Evolutionary conservation across 64 coral and sea anemone genomes (phyloP).

Genomic region (Porites australiensis): DNA sequence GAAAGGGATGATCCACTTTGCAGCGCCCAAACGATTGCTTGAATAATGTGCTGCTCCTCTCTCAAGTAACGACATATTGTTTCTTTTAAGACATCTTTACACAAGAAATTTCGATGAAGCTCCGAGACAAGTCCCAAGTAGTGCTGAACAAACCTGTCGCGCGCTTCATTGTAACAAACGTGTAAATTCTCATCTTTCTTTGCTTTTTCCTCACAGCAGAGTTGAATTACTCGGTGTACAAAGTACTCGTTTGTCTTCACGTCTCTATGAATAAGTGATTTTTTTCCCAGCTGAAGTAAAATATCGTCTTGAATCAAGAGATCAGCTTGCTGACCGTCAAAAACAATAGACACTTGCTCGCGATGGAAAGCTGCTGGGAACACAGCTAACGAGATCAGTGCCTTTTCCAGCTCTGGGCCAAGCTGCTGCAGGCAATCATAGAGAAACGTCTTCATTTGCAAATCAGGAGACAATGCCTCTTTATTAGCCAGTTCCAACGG

Average conservation of each 20-base stretch:
- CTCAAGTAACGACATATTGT: neutral
- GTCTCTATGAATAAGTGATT: constrained; percentile 28
- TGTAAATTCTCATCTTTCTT: neutral
- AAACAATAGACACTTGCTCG: neutral
- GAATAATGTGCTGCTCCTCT: constrained; percentile 34
- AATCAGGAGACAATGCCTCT: neutral
- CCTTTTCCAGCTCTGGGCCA: neutral
- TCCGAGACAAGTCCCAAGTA: neutral
- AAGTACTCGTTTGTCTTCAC: constrained; percentile 12
- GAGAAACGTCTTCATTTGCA: constrained; percentile 17
- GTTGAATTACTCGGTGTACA: constrained; percentile 37
- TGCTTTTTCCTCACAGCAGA: constrained; percentile 26
- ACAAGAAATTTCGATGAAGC: neutral
- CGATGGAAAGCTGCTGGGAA: constrained; percentile 6
- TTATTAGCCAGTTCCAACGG: neutral
- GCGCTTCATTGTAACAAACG: neutral
- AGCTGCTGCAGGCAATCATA: constrained; percentile 5
- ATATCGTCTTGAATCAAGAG: neutral
- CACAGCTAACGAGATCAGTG: constrained; percentile 15
- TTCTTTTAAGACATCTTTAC: neutral
- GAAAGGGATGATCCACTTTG: neutral
- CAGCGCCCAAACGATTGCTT: constrained; percentile 34
- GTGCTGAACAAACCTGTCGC: constrained; percentile 4
- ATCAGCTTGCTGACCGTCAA: neutral
- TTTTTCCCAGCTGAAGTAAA: neutral